phyloP scores from a whole-genome alignment of 1,140 invertebrate species.

The Scaptomyza pallida region DNA sequence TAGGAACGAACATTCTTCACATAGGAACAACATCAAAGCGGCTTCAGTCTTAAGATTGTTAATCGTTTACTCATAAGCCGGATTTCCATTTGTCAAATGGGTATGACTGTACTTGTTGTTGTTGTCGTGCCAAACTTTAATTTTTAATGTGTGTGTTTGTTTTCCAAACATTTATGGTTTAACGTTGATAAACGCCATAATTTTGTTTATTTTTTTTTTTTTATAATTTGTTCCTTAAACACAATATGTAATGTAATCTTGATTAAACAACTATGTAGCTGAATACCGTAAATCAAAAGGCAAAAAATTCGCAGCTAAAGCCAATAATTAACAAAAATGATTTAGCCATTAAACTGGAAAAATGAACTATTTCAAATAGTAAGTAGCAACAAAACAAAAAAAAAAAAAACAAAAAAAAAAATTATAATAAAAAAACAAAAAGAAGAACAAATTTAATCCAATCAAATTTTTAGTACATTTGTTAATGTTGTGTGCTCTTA shows the following conservation, averaged over 20 bases:
- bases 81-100: conserved; percentile 52
- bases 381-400: conserved; percentile 71
- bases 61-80: conserved; percentile 48
- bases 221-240: conserved; percentile 32
- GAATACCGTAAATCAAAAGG: conserved; percentile 57
- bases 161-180: conserved; percentile 46
- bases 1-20: conserved; percentile 57
- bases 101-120: conserved; percentile 57
- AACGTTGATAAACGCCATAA: conserved; percentile 3
- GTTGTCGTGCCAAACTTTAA: conserved; percentile 55
- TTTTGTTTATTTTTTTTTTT: too few relatives aligned
- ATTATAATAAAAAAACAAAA: conserved; percentile 41
- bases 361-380: conserved; percentile 82
- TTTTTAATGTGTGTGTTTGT: conserved; percentile 58
- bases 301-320: conserved; percentile 73
- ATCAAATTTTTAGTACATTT: conserved; percentile 73
- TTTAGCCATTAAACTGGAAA: conserved; percentile 80
- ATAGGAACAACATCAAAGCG: conserved; percentile 44
- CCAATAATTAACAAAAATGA: conserved; percentile 69
- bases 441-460: conserved; percentile 60
- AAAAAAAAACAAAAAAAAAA: conserved; percentile 44
- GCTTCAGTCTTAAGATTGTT: conserved; percentile 51
- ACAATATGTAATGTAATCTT: conserved; percentile 46
- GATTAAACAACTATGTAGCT: conserved; percentile 57
- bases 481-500: conserved; percentile 80